phyloP scores from a whole-genome alignment of 37 sponge, comb jelly and placozoan species.

The Beroe forskalii region DNA sequence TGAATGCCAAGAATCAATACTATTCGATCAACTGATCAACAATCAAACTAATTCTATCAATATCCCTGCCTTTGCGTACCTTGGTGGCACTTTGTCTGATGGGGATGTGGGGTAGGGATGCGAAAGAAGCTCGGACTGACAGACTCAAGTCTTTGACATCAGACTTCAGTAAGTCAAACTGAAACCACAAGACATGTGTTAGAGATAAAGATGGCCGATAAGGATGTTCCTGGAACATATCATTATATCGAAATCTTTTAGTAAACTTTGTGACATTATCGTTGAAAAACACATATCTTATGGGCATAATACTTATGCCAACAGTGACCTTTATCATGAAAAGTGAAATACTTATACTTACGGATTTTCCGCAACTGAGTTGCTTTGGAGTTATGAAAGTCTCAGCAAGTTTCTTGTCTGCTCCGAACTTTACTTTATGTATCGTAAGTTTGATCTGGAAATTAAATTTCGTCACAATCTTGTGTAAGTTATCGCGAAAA shows the following conservation, averaged over 20 bases:
- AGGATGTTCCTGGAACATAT: too few species aligned
- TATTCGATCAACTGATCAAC: too few species aligned
- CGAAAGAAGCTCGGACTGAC: not conserved
- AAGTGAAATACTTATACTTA: not conserved
- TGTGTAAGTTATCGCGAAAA: too few species aligned
- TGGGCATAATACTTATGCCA: too few species aligned
- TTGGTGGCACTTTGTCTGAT: slow-evolving; percentile 18
- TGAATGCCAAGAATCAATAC: too few species aligned
- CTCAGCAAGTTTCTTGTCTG: slow-evolving; percentile 20
- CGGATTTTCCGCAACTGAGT: not conserved
- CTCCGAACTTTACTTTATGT: not conserved
- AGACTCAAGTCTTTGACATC: not conserved
- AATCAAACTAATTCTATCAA: too few species aligned
- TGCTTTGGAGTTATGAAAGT: not conserved
- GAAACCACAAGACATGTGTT: not conserved
- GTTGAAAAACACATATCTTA: too few species aligned
- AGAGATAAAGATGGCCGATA: not conserved
- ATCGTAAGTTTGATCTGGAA: not conserved
- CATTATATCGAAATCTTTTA: too few species aligned
- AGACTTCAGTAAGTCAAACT: not conserved
- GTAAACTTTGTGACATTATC: not conserved
- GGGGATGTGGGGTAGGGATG: slow-evolving; percentile 21
- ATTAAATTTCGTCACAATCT: too few species aligned
- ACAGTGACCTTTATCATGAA: not conserved
- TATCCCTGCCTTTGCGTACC: not conserved